Evolutionary conservation across 2,797 vertebrate genomes (phyloP).

Genomic region (Eulemur coronatus): DNA sequence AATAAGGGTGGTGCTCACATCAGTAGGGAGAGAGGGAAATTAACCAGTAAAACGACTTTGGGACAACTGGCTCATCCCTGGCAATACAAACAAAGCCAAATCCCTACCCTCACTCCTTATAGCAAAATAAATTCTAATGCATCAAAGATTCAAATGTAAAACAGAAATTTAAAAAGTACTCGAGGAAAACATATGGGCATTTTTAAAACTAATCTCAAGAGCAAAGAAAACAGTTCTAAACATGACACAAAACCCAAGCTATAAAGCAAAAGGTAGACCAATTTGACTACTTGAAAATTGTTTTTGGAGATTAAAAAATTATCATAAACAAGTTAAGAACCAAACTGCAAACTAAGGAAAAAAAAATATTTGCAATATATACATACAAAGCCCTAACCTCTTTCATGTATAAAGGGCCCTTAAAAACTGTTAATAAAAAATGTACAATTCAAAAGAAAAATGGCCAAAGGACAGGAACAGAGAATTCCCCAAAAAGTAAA

Average conservation of each 20-base stretch:
- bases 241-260: neutral
- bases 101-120: neutral
- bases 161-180: slow-evolving; percentile 20
- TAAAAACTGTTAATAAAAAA: neutral
- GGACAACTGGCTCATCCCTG: neutral
- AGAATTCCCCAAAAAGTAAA: neutral
- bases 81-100: slow-evolving; percentile 15
- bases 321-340: slow-evolving; percentile 1
- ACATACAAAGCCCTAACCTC: slow-evolving; percentile 18
- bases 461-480: neutral
- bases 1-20: neutral
- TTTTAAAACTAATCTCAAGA: neutral
- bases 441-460: neutral
- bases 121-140: neutral
- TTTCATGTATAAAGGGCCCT: neutral
- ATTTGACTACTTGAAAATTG: neutral
- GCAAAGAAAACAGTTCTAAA: slow-evolving; percentile 22
- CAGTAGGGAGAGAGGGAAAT: neutral
- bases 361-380: neutral
- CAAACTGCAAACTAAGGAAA: slow-evolving; percentile 17
- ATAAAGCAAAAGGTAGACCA: slow-evolving; percentile 2
- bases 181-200: neutral
- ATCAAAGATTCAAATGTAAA: neutral
- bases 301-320: neutral
- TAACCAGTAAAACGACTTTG: neutral